Base-by-base conservation (phyloP, 1,140 invertebrate species). In the Polypedilum pembai region DNA sequence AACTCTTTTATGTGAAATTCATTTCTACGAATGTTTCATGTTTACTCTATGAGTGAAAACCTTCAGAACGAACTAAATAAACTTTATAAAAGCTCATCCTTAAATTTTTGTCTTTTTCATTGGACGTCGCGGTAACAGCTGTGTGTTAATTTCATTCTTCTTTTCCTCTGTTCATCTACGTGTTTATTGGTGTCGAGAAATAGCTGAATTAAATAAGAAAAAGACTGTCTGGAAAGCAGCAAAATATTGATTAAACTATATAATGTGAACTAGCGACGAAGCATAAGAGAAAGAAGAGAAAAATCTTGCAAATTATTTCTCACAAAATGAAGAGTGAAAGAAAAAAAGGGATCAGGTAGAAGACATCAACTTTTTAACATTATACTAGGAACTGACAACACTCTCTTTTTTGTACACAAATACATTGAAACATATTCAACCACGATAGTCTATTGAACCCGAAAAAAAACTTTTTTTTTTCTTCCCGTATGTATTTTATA, bases 361-460 rank as follows among this genome's bases (percentile, higher is more conserved):
- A 56, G 45, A 15, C 12, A 56, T 33, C 24, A 33, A 33, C 12
- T 56, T 56, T 56, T 12, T 12, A 56, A 56, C 24, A 3, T 33
- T 33, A 45, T 45, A 56, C 65, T 21, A 69, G 65, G 65, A 69
- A 69, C 65, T 69, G 17, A 69, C 65, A 69, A 69, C 45, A 56
- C 8, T 18, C 24, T 33, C 24, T 33, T 33, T n/a, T 18, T 69
- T 69, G 65, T 21, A 69, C 65, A 69, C 17, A 56, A 56, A 69
- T 18, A 69, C 65, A 66, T 18, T 66, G 15, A 45, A 45, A 45
- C 15, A 45, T 8, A 56, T 56, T 20, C 65, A 69, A 69, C 20
- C 20, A 69, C 65, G 45, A 56, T 56, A 69, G 65, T 69, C 65
- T 69, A 69, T 69, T 69, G 65, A 69, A 69, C 65, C 65, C 65